Evolutionary conservation across 2,797 vertebrate species (phyloP).

Genomic region (Mormyrus proboscirostris): DNA sequence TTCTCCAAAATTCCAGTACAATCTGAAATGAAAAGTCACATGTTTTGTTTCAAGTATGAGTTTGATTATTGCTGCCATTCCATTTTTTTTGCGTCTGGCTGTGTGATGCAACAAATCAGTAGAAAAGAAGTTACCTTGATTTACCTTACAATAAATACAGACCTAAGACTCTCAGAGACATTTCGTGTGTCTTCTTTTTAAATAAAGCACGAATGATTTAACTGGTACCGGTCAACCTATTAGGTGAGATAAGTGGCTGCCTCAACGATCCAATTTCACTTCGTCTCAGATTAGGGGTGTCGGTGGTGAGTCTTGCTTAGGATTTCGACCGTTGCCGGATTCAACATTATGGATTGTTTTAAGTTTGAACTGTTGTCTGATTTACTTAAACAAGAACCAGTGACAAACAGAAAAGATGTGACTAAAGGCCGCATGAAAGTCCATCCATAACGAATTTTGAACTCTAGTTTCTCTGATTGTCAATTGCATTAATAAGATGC

Average conservation of each 20-base stretch:
- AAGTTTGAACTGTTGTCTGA: not conserved
- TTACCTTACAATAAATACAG: not conserved
- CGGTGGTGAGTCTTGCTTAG: not conserved
- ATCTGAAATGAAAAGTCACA: not conserved
- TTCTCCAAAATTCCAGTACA: not conserved
- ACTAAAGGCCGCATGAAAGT: not conserved
- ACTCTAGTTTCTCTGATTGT: not conserved
- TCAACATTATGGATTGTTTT: not conserved
- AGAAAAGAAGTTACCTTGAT: not conserved
- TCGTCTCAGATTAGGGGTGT: not conserved
- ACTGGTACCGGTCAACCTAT: not conserved
- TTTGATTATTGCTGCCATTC: not conserved
- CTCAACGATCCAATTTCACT: not conserved
- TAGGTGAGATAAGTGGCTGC: not conserved
- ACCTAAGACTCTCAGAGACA: not conserved
- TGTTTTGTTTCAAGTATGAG: not conserved
- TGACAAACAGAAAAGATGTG: not conserved
- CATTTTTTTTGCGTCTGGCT: not conserved
- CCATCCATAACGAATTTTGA: not conserved
- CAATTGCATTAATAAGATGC: not conserved
- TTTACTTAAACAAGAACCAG: not conserved
- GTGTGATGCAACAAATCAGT: not conserved
- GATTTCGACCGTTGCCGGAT: not conserved
- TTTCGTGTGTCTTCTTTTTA: not conserved
- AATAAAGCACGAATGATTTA: not conserved